Evolutionary conservation across 2,888 invertebrate genomes (phyloP).

Genomic region (Arge pagana): DNA sequence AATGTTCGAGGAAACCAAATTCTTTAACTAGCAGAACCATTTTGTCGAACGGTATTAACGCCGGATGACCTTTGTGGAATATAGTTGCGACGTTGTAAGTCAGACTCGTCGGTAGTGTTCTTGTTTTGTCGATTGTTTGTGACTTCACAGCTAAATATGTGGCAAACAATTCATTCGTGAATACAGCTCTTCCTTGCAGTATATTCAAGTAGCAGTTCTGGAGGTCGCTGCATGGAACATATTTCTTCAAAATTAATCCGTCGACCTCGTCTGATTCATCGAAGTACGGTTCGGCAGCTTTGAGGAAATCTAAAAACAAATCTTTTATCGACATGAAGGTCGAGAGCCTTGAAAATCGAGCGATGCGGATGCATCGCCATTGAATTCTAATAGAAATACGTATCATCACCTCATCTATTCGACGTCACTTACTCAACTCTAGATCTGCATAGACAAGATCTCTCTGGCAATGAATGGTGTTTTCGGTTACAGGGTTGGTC

Average conservation of each 20-base stretch:
- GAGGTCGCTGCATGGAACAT: not conserved
- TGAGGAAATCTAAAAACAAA: not conserved
- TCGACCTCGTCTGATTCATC: not conserved
- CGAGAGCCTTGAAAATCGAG: no score
- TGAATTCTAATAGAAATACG: no score
- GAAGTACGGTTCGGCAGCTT: not conserved
- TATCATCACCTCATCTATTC: no score
- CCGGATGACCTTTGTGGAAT: constrained; percentile 9
- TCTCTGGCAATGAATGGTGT: not conserved
- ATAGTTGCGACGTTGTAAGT: constrained; percentile 1
- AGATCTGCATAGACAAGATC: constrained; percentile 11
- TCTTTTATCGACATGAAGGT: no score
- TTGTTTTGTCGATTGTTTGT: not conserved
- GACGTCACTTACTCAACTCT: constrained; percentile 11
- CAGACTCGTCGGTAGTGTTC: constrained; percentile 5
- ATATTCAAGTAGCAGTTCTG: constrained; percentile 5
- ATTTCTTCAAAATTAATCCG: not conserved
- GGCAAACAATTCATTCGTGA: not conserved
- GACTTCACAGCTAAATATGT: not conserved
- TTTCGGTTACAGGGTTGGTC: not conserved
- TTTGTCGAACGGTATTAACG: constrained; percentile 1
- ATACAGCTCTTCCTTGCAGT: not conserved
- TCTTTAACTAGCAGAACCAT: not conserved
- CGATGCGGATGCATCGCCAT: no score
- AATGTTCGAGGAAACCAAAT: constrained; percentile 2